Percentiles rank a stretch among this genome's conserved stretches.
These are phyloP conservation scores for Micronisus gabar DNA, from an alignment of 2,113 vertebrate genomes.

Conservation along the genomic window DNA sequence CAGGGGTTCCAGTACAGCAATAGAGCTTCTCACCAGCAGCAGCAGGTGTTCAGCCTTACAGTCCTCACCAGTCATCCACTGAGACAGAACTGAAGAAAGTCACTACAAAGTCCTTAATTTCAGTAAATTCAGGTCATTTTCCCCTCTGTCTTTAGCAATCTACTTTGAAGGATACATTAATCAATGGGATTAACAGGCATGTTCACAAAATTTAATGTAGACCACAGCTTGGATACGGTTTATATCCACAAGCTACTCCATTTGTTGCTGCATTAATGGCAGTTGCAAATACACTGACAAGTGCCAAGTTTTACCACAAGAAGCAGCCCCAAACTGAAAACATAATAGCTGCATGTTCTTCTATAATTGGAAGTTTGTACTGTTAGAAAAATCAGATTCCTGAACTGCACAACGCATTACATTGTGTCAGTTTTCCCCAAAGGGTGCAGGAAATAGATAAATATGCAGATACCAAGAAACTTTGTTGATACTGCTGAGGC, in stretches of 20 bases:
- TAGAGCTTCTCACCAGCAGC: neutral
- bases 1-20: neutral
- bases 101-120: neutral
- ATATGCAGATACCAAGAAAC: neutral
- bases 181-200: neutral
- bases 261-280: neutral
- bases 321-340: neutral
- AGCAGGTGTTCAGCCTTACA: neutral
- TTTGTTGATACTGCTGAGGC: neutral
- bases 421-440: neutral
- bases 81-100: neutral
- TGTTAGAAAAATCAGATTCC: neutral
- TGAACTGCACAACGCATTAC: neutral
- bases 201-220: neutral
- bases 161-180: neutral
- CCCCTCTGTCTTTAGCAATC: neutral
- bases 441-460: slow-evolving; percentile 16
- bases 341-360: neutral
- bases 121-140: neutral
- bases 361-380: neutral
- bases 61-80: accelerated
- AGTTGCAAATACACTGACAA: neutral
- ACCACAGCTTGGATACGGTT: neutral
- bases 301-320: neutral
- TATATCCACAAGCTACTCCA: neutral